Percentiles rank a stretch among this genome's conserved stretches.
phyloP scores from a whole-genome alignment of 1,140 invertebrate genomes.

The Vanessa atalanta region DNA sequence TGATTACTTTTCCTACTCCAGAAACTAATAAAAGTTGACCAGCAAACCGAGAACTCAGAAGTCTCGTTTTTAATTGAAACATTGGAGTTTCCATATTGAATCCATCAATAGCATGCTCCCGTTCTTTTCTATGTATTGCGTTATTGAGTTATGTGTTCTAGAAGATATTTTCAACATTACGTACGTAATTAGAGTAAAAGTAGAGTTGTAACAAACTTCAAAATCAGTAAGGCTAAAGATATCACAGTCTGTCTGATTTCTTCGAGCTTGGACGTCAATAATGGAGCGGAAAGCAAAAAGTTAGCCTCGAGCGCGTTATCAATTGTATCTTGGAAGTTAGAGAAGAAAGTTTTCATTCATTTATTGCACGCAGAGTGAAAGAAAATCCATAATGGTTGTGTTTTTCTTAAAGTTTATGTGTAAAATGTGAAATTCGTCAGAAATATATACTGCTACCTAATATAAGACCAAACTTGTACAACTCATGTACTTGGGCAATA shows the following conservation, averaged over 20 bases:
- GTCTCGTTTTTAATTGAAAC: slow-evolving; percentile 75
- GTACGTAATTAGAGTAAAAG: slow-evolving; percentile 11
- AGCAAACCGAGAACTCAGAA: slow-evolving; percentile 60
- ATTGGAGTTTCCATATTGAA: slow-evolving; percentile 54
- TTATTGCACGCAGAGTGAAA: slow-evolving; percentile 65
- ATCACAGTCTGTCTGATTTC: slow-evolving; percentile 51
- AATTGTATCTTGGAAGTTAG: slow-evolving; percentile 67
- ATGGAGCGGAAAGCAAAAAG: slow-evolving; percentile 69
- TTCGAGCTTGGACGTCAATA: slow-evolving; percentile 63
- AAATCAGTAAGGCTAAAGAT: slow-evolving; percentile 45
- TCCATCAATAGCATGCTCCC: slow-evolving; percentile 47
- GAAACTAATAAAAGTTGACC: slow-evolving; percentile 76
- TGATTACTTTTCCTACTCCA: slow-evolving; percentile 73
- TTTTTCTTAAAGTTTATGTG: slow-evolving; percentile 50
- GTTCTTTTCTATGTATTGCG: slow-evolving; percentile 28
- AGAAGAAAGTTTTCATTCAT: slow-evolving; percentile 70
- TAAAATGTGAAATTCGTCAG: slow-evolving; percentile 43
- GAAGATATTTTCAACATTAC: not conserved
- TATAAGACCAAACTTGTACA: too few relatives aligned
- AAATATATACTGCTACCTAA: too few relatives aligned
- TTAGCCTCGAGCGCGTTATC: slow-evolving; percentile 69
- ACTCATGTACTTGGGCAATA: too few relatives aligned
- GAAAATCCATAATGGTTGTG: slow-evolving; percentile 67
- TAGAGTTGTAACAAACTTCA: slow-evolving; percentile 32
- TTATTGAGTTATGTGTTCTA: not conserved